Conservation (phyloP, 2,797 vertebrate genomes). For the Lophotriccus pileatus region DNA sequence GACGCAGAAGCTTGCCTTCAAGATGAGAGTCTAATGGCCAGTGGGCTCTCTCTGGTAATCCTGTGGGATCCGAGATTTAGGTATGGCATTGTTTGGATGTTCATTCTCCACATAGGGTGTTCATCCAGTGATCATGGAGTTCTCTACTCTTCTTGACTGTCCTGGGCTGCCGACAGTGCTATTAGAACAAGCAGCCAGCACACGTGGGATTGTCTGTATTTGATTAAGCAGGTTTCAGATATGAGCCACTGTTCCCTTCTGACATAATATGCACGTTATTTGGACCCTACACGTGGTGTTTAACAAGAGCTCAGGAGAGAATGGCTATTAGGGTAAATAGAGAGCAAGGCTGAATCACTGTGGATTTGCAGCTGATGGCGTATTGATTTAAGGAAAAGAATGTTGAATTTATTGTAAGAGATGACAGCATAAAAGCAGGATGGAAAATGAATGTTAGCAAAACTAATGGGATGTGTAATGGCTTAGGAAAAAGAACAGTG, state of each 20-base stretch:
- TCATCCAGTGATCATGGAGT: not conserved
- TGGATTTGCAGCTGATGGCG: not conserved
- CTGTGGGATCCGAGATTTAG: not conserved
- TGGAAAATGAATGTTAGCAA: slow-evolving; percentile 35
- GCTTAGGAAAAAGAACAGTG: not conserved
- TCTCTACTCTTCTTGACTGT: not conserved
- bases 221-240: not conserved
- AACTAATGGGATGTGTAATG: slow-evolving; percentile 39
- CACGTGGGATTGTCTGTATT: fast-evolving
- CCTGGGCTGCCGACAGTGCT: fast-evolving
- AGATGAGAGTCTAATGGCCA: no score
- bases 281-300: not conserved
- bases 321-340: not conserved
- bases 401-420: slow-evolving; percentile 24
- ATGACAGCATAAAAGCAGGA: slow-evolving; percentile 26
- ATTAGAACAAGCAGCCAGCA: not conserved
- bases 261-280: not conserved
- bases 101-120: no score
- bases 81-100: not conserved
- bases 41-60: not conserved
- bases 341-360: not conserved
- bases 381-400: slow-evolving; percentile 52
- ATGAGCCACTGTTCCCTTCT: not conserved
- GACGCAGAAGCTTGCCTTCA: not conserved
- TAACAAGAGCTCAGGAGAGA: not conserved